Evolutionary conservation across 2,888 invertebrate species (phyloP).

Genomic region (Dysmachus trigonus): DNA sequence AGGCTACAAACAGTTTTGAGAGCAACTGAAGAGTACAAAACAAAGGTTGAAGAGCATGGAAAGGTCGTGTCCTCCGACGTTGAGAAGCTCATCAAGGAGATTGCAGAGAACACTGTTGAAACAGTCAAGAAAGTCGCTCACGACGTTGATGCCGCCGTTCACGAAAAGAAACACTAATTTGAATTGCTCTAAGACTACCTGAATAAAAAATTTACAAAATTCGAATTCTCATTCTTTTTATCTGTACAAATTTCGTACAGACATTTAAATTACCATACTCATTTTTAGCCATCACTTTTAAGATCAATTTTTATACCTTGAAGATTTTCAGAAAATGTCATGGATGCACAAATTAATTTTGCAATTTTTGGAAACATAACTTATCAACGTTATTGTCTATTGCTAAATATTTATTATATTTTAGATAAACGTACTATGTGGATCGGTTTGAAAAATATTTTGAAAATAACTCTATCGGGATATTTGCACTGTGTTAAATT

Average conservation of each 20-base stretch:
- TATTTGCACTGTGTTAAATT: too few relatives aligned
- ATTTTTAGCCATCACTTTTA: not conserved
- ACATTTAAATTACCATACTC: not conserved
- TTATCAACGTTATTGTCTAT: too few relatives aligned
- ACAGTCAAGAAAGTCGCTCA: conserved; percentile 43
- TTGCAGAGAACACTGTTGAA: conserved; percentile 42
- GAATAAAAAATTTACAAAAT: not conserved
- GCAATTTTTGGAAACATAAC: too few relatives aligned
- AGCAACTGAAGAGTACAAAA: conserved; percentile 39
- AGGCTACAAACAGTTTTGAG: conserved; percentile 15
- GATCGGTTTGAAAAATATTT: not conserved
- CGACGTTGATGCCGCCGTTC: conserved; percentile 24
- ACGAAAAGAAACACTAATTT: conserved; percentile 22
- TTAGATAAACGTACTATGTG: too few relatives aligned
- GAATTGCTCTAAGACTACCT: not conserved
- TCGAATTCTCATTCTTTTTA: not conserved
- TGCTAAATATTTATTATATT: too few relatives aligned
- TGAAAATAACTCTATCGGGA: not conserved
- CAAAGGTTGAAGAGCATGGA: conserved; percentile 37
- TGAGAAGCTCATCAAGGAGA: conserved; percentile 40
- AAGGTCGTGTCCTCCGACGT: conserved; percentile 31
- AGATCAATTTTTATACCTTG: too few relatives aligned
- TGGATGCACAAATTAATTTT: not conserved
- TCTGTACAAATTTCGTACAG: not conserved
- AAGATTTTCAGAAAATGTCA: not conserved